A percentile compares a stretch with the other conserved stretches of the same genome.
Conservation (phyloP, 1,140 invertebrate species). For the Littorina saxatilis region DNA sequence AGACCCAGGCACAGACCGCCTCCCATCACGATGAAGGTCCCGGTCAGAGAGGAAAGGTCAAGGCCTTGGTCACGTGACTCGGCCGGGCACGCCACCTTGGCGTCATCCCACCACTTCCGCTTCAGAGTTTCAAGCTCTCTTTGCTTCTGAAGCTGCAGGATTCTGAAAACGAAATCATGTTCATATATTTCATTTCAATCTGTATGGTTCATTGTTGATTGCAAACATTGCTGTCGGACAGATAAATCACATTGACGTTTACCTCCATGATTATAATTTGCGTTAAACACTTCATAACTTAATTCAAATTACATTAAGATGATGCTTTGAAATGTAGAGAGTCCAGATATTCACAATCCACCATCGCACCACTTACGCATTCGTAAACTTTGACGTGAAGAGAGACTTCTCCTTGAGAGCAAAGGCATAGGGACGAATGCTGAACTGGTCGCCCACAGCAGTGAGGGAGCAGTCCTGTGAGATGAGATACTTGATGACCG, state of each 20-base stretch:
- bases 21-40: slow-evolving; percentile 56
- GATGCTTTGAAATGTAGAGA: no score
- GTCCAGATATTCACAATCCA: no score
- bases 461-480: slow-evolving; percentile 46
- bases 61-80: slow-evolving; percentile 44
- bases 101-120: slow-evolving; percentile 96
- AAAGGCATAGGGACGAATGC: slow-evolving; percentile 57
- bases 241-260: no score
- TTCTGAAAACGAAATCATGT: slow-evolving; percentile 81
- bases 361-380: no score
- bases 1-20: slow-evolving; percentile 45
- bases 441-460: slow-evolving; percentile 56
- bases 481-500: slow-evolving; percentile 55
- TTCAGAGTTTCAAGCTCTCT: slow-evolving; percentile 92
- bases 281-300: no score
- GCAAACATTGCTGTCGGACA: no score
- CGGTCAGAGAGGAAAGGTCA: slow-evolving; percentile 48
- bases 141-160: slow-evolving; percentile 94
- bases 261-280: no score
- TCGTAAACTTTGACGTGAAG: slow-evolving; percentile 48
- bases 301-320: no score
- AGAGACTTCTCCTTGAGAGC: slow-evolving; percentile 55
- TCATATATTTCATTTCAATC: no score
- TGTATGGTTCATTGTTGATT: no score
- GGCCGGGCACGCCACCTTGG: slow-evolving; percentile 89